These are phyloP conservation scores for Oryzias javanicus DNA, from an alignment of 2,113 vertebrate species.

Conservation along the genomic window DNA sequence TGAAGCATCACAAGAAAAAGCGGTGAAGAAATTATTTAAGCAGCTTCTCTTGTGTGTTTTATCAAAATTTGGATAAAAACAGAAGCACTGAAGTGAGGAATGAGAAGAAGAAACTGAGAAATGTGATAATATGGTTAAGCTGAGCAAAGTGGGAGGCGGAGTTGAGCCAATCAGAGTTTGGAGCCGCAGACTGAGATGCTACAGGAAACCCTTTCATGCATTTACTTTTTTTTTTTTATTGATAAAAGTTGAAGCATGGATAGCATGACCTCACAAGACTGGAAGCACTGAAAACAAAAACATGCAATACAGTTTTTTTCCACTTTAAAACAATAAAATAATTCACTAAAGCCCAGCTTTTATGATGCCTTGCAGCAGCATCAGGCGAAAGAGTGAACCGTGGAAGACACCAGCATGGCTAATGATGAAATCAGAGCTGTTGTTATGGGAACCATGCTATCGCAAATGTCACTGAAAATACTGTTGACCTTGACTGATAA, in stretches of 20 bases:
- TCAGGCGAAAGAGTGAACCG: constrained; percentile 17
- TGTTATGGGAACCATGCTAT: constrained; percentile 51
- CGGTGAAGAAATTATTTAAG: no score
- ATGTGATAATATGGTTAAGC: not conserved
- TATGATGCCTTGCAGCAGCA: constrained; percentile 7
- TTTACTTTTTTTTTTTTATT: no score
- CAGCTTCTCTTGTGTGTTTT: no score
- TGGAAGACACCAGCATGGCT: constrained; percentile 6
- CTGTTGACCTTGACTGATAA: constrained; percentile 52
- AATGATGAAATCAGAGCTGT: constrained; percentile 42
- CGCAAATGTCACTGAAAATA: constrained; percentile 45
- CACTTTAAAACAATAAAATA: constrained; percentile 18
- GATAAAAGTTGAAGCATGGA: no score
- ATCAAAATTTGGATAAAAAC: not conserved
- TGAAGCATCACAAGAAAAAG: no score
- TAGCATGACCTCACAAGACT: no score
- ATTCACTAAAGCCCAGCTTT: constrained; percentile 13
- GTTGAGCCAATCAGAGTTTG: not conserved
- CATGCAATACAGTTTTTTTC: not conserved
- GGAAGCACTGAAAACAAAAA: no score
- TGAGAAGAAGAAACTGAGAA: not conserved
- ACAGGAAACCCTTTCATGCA: no score
- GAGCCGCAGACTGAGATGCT: not conserved
- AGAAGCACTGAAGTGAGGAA: not conserved
- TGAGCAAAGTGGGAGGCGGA: not conserved